phyloP scores from a whole-genome alignment of 1,140 invertebrate genomes.

The Armadillidium nasatum region DNA sequence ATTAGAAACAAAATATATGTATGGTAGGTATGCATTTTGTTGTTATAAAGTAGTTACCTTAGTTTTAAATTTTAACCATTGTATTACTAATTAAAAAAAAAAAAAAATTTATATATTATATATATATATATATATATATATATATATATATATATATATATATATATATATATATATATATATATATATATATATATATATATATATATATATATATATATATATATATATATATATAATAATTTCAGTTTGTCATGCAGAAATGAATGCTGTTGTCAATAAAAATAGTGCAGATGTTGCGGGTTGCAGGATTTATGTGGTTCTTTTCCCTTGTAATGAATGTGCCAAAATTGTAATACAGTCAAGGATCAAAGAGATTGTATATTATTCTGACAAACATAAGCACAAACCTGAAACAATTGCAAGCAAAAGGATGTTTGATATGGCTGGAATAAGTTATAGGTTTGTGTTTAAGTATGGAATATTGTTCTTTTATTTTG shows the following conservation, averaged over 20 bases:
- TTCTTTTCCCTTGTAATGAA: conserved; percentile 59
- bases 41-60: too few relatives aligned
- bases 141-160: too few relatives aligned
- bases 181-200: too few relatives aligned
- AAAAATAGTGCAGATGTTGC: conserved; percentile 55
- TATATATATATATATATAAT: background rate
- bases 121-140: too few relatives aligned
- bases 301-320: conserved; percentile 56
- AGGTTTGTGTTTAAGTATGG: conserved; percentile 20
- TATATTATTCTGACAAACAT: conserved; percentile 55
- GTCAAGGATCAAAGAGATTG: conserved; percentile 53
- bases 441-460: conserved; percentile 34
- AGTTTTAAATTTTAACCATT: too few relatives aligned
- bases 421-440: conserved; percentile 43
- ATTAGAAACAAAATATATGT: conserved; percentile 54
- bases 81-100: too few relatives aligned
- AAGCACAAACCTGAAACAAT: conserved; percentile 40
- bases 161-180: too few relatives aligned
- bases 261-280: conserved; percentile 63
- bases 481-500: too few relatives aligned
- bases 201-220: too few relatives aligned
- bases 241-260: conserved; percentile 59
- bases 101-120: too few relatives aligned
- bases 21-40: conserved; percentile 51
- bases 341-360: conserved; percentile 61